These are phyloP conservation scores for Vanacampus margaritifer DNA, from an alignment of 2,113 vertebrate species.

Conservation along the genomic window DNA sequence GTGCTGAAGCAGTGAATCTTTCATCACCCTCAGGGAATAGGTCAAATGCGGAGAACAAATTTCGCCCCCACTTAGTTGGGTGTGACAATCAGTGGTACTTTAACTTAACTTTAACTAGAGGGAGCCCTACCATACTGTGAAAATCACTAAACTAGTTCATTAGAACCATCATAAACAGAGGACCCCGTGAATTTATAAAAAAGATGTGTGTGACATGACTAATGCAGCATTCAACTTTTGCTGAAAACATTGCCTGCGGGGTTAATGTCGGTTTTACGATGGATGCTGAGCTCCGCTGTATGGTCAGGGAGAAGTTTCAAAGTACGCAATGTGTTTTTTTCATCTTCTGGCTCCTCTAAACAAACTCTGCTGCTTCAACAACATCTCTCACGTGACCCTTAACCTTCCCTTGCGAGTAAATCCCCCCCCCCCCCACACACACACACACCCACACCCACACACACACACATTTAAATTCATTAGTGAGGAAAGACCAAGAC, in stretches of 20 bases:
- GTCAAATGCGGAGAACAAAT: too few relatives aligned
- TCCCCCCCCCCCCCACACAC: slow-evolving; percentile 15
- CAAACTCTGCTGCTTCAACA: slow-evolving; percentile 35
- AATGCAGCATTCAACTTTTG: too few relatives aligned
- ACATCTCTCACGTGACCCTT: slow-evolving; percentile 30
- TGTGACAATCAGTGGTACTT: too few relatives aligned
- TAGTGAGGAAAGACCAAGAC: slow-evolving; percentile 24
- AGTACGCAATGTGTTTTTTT: slow-evolving; percentile 44
- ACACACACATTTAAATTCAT: slow-evolving; percentile 58
- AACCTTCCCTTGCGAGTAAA: slow-evolving; percentile 30
- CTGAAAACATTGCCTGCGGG: too few relatives aligned
- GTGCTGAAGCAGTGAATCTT: not conserved
- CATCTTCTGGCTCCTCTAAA: slow-evolving; percentile 39
- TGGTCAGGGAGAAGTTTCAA: slow-evolving; percentile 1
- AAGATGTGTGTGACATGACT: too few relatives aligned
- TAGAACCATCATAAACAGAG: not conserved
- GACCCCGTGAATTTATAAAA: not conserved
- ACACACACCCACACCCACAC: too few relatives aligned
- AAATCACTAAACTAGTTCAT: not conserved
- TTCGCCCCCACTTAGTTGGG: too few relatives aligned
- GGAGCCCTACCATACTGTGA: not conserved
- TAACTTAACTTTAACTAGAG: too few relatives aligned
- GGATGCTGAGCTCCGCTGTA: not conserved
- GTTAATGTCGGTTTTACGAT: not conserved
- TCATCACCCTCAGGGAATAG: too few relatives aligned